These are phyloP conservation scores for Petromus typicus DNA, from an alignment of 2,113 vertebrate genomes.

Conservation along the genomic window DNA sequence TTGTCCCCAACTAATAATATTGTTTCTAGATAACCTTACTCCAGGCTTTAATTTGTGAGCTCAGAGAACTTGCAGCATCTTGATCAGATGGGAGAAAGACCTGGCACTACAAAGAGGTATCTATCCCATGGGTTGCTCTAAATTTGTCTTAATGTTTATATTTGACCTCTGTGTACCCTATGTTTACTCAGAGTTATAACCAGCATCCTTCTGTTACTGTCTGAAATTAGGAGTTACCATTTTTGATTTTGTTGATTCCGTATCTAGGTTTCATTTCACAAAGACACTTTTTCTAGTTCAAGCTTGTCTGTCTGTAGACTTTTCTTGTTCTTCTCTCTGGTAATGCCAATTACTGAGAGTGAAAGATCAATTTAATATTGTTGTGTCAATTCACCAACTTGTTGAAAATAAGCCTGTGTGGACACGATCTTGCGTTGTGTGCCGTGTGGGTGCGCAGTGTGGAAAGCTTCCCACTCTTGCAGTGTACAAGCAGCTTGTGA, in stretches of 20 bases:
- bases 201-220: neutral
- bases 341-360: neutral
- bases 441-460: neutral
- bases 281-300: neutral
- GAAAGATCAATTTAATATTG: neutral
- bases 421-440: neutral
- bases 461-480: neutral
- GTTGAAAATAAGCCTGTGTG: neutral
- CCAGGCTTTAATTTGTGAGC: neutral
- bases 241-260: constrained; percentile 13
- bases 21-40: neutral
- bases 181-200: neutral
- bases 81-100: neutral
- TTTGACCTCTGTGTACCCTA: neutral
- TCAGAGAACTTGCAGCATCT: neutral
- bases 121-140: neutral
- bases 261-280: neutral
- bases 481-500: neutral
- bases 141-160: neutral
- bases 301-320: neutral
- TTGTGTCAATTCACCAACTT: neutral
- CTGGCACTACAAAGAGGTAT: neutral
- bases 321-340: neutral
- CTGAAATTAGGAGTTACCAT: neutral
- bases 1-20: neutral